Base-by-base conservation (phyloP, 2,113 vertebrate species). In the Azemiops feae region DNA sequence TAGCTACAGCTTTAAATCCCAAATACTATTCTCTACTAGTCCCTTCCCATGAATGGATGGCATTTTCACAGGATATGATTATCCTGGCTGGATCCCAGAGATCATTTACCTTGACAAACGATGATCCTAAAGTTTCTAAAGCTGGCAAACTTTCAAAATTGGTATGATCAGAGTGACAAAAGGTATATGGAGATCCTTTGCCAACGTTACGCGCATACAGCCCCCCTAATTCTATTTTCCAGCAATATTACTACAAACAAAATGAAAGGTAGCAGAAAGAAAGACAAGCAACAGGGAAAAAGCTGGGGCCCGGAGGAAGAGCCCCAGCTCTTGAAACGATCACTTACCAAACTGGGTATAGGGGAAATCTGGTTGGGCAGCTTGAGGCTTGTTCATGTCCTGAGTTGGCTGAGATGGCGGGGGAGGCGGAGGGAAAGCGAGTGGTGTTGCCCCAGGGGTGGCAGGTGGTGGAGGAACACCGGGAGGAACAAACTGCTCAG, bases 271-370 rank as follows among this genome's bases (percentile, higher is more conserved):
- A 64, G 53, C 6, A 4, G 5, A 57, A 60, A 27, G 27, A 18
- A 11, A 81, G 88, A 23, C 43, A 89, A 92, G 52, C 60, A 74
- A 88, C 34, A 14, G 25, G 1, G 5, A 16, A 1, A 45, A 27
- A 93, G 52, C n/a, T 0, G 55, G 88, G 54, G 52, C 91, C 14
- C 5, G 4, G 14, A 5, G 10, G 22, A 43, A 12, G 25, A 5
- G 20, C 5, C 30, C 30, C 45, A 53, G 55, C 86, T 52, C 54
- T 43, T 11, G 3, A 5, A 0, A 47, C 50, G 54, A 74, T 20
- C 95, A 98, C 99, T 99, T 98, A 99, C 99, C 99, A 97, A 99
- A 99, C 97, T 99, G 99, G 96, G 98, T 99, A 88, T 99, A 99
- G 92, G 99, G 97, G 97, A 99, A 99, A 95, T 99, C 99, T 43